phyloP scores from a whole-genome alignment of 1,140 invertebrate genomes.

The Anoplophora glabripennis region DNA sequence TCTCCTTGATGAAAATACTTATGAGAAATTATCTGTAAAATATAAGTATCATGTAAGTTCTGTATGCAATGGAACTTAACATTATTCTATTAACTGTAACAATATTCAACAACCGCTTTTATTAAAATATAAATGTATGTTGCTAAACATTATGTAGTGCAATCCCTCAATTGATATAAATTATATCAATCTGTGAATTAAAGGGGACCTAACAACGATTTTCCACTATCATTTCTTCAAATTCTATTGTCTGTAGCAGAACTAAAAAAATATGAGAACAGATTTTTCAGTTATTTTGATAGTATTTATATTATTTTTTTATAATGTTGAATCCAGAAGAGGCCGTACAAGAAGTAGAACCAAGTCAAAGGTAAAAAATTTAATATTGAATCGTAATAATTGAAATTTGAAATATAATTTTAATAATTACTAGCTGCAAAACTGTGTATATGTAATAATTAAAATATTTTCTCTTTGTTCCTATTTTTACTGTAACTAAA shows the following conservation, averaged over 20 bases:
- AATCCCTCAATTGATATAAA: slow-evolving; percentile 28
- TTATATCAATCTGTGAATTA: slow-evolving; percentile 30
- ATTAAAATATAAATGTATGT: too few relatives aligned
- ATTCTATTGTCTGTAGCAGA: too few relatives aligned
- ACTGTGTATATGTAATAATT: neutral
- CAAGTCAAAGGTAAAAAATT: slow-evolving; percentile 60
- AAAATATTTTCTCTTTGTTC: too few relatives aligned
- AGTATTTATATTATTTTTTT: slow-evolving; percentile 29
- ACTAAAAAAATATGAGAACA: slow-evolving; percentile 25
- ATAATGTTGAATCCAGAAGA: slow-evolving; percentile 51
- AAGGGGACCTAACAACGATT: slow-evolving; percentile 14
- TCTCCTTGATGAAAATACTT: too few relatives aligned
- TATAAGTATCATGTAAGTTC: too few relatives aligned
- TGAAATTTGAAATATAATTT: neutral
- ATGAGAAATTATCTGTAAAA: too few relatives aligned
- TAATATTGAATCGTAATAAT: neutral
- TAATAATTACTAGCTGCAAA: too few relatives aligned
- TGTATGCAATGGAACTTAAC: neutral
- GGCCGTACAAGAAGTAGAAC: slow-evolving; percentile 64
- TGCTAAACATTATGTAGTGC: too few relatives aligned
- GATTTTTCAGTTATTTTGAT: slow-evolving; percentile 27
- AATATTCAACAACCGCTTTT: too few relatives aligned
- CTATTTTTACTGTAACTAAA: neutral
- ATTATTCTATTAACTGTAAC: slow-evolving; percentile 14
- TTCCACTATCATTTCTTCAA: neutral